Percentiles rank a stretch among this genome's conserved stretches.
These are phyloP conservation scores for Anguilla marmorata DNA, from an alignment of 2,797 vertebrate genomes.

Conservation along the genomic window DNA sequence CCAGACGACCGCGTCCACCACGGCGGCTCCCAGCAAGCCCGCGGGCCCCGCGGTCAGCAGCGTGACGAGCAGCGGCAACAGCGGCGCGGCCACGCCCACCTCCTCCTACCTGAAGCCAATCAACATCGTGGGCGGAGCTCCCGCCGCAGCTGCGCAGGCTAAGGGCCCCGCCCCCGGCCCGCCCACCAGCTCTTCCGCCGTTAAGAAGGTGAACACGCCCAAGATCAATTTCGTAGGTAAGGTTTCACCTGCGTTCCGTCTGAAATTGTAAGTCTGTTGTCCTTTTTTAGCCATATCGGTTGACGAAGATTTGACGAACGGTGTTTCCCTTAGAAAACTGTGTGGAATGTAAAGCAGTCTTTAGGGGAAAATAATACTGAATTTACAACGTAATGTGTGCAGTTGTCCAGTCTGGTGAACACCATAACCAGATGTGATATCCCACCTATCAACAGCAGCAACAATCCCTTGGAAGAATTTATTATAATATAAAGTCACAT, in stretches of 20 bases:
- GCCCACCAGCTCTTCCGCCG: conserved; percentile 64
- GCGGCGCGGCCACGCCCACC: conserved; percentile 68
- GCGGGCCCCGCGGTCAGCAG: conserved; percentile 58
- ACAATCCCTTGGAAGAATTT: no score
- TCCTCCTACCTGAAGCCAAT: conserved; percentile 81
- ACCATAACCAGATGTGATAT: no score
- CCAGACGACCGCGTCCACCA: conserved; percentile 81
- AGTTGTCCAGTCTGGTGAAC: no score
- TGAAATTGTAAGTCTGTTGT: neutral
- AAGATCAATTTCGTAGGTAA: conserved; percentile 98
- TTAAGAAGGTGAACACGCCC: conserved; percentile 90
- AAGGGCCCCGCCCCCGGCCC: conserved; percentile 63
- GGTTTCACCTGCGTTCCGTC: conserved; percentile 49
- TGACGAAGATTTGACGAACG: neutral
- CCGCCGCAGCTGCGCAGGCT: conserved; percentile 60
- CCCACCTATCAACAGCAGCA: no score
- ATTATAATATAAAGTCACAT: no score
- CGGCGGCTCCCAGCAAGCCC: conserved; percentile 79
- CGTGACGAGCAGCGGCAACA: conserved; percentile 61
- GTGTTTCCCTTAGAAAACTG: no score
- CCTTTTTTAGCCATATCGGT: neutral
- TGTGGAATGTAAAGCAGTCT: no score
- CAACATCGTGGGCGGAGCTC: conserved; percentile 57
- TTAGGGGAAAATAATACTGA: no score
- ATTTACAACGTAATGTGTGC: no score